phyloP scores from a whole-genome alignment of 2,888 invertebrate species.

The Tenthredo distinguenda region DNA sequence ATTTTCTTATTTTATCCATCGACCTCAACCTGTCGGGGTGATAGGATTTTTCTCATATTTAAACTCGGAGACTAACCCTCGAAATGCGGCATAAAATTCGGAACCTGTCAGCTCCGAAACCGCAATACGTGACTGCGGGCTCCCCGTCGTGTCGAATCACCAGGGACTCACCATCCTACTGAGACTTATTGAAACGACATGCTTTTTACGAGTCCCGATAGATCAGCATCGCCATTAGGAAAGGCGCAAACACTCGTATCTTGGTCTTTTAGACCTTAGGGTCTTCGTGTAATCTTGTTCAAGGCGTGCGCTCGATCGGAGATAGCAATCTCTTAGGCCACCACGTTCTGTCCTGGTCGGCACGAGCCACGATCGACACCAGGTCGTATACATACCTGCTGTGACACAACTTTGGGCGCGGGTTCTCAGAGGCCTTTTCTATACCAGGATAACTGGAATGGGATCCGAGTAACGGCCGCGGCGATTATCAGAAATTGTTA shows the following conservation, averaged over 20 bases:
- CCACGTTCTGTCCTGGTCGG: conserved; percentile 16
- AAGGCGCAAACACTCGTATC: conserved; percentile 45
- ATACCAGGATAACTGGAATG: background rate
- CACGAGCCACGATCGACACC: conserved; percentile 51
- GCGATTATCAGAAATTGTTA: background rate
- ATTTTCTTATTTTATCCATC: background rate
- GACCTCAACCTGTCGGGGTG: background rate
- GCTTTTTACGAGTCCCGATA: conserved; percentile 51
- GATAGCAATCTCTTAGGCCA: conserved; percentile 41
- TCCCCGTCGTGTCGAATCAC: conserved; percentile 30
- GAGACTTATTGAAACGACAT: conserved; percentile 50
- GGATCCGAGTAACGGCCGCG: background rate
- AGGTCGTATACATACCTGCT: conserved; percentile 46
- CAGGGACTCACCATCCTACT: conserved; percentile 8
- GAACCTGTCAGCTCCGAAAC: background rate
- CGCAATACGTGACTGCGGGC: conserved; percentile 21
- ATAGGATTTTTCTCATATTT: background rate
- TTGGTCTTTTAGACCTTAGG: conserved; percentile 26
- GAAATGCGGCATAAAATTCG: conserved; percentile 4
- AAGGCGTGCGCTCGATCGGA: conserved; percentile 39
- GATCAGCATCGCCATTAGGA: conserved; percentile 45
- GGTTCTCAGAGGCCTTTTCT: conserved; percentile 29
- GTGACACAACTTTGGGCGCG: conserved; percentile 29
- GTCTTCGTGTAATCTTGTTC: conserved; percentile 43
- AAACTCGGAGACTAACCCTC: background rate